phyloP scores from a whole-genome alignment of 1,140 invertebrate genomes.

The Platorchestia sp. region DNA sequence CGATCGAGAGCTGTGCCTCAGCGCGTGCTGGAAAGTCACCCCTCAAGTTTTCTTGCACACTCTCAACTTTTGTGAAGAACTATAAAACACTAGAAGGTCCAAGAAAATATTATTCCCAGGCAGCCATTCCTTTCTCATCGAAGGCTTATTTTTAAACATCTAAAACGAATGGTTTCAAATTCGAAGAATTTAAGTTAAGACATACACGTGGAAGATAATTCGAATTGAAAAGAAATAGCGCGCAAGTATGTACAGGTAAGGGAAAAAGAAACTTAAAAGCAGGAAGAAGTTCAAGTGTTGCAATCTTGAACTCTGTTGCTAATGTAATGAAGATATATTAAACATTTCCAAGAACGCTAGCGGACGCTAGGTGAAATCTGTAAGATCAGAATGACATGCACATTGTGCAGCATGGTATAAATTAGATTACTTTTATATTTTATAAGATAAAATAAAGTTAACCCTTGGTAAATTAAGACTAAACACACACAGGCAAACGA shows the following conservation, averaged over 20 bases:
- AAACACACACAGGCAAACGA: not conserved
- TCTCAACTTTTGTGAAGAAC: not conserved
- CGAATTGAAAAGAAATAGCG: not conserved
- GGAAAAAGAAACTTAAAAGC: not conserved
- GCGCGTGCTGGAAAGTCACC: slow-evolving; percentile 29
- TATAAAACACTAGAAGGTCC: not conserved
- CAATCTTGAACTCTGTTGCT: not conserved
- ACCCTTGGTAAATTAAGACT: no score
- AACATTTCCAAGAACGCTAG: not conserved
- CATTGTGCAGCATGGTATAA: not conserved
- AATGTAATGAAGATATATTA: not conserved
- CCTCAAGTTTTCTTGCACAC: not conserved
- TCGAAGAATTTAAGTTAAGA: not conserved
- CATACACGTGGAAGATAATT: not conserved
- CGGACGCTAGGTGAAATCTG: not conserved
- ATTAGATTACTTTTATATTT: not conserved
- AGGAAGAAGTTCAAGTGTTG: not conserved
- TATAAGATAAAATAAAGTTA: not conserved
- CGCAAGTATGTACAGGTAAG: not conserved
- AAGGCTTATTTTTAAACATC: not conserved
- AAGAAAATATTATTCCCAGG: not conserved
- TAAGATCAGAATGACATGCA: not conserved
- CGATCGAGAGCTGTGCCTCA: not conserved
- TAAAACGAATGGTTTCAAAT: not conserved
- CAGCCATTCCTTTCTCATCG: not conserved